Base-by-base conservation (phyloP, 2,797 vertebrate species). In the Astyanax mexicanus region DNA sequence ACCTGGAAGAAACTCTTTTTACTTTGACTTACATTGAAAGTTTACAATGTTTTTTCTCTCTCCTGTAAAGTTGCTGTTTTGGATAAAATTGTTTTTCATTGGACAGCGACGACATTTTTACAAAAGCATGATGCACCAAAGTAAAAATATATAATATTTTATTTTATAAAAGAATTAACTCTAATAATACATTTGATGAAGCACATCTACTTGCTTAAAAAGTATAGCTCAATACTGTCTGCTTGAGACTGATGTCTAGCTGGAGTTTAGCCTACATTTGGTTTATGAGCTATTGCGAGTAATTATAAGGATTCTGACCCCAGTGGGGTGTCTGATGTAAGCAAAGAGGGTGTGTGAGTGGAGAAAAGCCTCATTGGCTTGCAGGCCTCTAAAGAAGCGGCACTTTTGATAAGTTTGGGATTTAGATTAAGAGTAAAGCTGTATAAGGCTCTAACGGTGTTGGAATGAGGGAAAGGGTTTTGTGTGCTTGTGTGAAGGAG, bases 361-460 rank as follows among this genome's bases (percentile, higher is more conserved):
- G 44, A 40, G 45, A 55, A 45, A 12, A 65, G 13, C 25, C 6
- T 52, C 19, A 32, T n/a, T 66, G 35, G 17, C 23, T 55, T 55
- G 10, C 25, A 55, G 4, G 12, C 23, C 23, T 29, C 52, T 45
- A 49, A 49, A 49, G 58, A 27, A 15, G 17, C 21, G 0, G 1
- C 40, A 47, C 27, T 49, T 69, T 40, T 51, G 7, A 62, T 62
- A 64, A 62, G 49, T 64, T 73, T 40, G n/a, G 45, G 40, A 35
- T 62, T 72, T 64, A 25, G 57, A 62, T 51, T 38, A 72, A 64
- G 45, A 40, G 23, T 13, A 45, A 64, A 73, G 62, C 58, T 19
- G 29, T n/a, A 35, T 61, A 29, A 57, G 27, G 21, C 69, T 72
- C n/a, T 19, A 25, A 32, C 15, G 3, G 52, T n/a, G 10, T 11